Conservation (phyloP, 2,113 vertebrate genomes). For the Poeciliopsis prolifica region DNA sequence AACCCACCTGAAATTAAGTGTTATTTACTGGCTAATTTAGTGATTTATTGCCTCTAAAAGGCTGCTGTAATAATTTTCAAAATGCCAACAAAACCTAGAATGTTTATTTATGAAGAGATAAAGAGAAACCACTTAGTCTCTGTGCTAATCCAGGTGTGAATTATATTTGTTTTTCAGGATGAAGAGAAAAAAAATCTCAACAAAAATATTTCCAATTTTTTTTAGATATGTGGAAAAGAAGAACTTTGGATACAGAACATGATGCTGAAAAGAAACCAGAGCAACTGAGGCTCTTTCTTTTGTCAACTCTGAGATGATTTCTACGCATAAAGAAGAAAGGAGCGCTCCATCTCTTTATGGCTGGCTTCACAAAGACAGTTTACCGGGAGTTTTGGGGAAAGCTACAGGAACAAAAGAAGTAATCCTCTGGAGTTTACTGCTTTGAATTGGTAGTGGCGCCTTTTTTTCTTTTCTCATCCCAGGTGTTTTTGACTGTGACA, state of each 20-base stretch:
- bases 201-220: constrained; percentile 18
- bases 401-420: constrained; percentile 4
- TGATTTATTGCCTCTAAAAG: too few species aligned
- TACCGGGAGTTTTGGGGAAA: constrained; percentile 9
- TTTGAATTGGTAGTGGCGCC: constrained; percentile 9
- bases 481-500: constrained; percentile 66
- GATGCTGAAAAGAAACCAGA: constrained; percentile 19
- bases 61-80: too few species aligned
- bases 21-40: too few species aligned
- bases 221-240: constrained; percentile 44
- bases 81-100: too few species aligned
- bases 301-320: constrained; percentile 28
- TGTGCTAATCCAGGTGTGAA: too few species aligned
- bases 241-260: background rate
- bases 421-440: background rate
- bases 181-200: background rate
- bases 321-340: background rate
- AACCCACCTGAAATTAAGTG: too few species aligned
- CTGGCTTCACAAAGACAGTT: constrained; percentile 11
- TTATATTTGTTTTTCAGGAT: background rate
- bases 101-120: too few species aligned
- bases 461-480: constrained; percentile 41
- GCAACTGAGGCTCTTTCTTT: constrained; percentile 7
- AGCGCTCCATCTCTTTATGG: constrained; percentile 10
- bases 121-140: too few species aligned